A percentile compares a stretch with the other conserved stretches of the same genome.
Evolutionary conservation across 2,888 invertebrate species (phyloP).

Genomic region (Eremobia ochroleuca): DNA sequence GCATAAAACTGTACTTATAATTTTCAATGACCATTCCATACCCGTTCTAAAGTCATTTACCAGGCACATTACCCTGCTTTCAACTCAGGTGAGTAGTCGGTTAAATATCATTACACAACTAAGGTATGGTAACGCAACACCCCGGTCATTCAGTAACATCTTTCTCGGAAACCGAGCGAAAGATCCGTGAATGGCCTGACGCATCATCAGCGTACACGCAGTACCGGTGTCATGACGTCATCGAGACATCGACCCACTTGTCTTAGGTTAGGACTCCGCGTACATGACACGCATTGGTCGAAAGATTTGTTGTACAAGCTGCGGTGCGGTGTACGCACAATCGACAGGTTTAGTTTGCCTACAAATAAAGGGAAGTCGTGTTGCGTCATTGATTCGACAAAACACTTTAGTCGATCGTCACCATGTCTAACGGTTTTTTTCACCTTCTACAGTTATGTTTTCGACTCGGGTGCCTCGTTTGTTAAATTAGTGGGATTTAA

Average conservation of each 20-base stretch:
- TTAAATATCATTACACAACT: constrained; percentile 47
- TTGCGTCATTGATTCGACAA: constrained; percentile 23
- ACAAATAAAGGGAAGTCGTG: constrained; percentile 12
- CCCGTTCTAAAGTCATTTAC: constrained; percentile 14
- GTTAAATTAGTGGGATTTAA: constrained; percentile 52
- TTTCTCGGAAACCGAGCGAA: constrained; percentile 68
- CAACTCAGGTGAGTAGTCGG: constrained; percentile 15
- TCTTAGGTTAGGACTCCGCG: constrained; percentile 37
- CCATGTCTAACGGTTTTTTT: constrained; percentile 44
- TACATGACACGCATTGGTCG: constrained; percentile 17
- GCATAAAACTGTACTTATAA: constrained; percentile 11
- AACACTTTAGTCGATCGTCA: constrained; percentile 9
- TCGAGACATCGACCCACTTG: constrained; percentile 56
- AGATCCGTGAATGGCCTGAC: constrained; percentile 69
- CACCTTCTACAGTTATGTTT: constrained; percentile 48
- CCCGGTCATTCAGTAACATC: constrained; percentile 42
- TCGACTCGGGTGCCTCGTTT: constrained; percentile 27
- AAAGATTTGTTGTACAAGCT: constrained; percentile 10
- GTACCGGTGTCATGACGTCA: constrained; percentile 70
- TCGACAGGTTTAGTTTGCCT: constrained; percentile 19
- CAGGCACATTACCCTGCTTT: constrained; percentile 42
- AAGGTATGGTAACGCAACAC: constrained; percentile 48
- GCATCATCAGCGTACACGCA: constrained; percentile 67
- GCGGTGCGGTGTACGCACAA: constrained; percentile 6
- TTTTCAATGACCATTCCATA: neutral